These are phyloP conservation scores for Serinus canaria DNA, from an alignment of 2,113 vertebrate species.

Conservation along the genomic window DNA sequence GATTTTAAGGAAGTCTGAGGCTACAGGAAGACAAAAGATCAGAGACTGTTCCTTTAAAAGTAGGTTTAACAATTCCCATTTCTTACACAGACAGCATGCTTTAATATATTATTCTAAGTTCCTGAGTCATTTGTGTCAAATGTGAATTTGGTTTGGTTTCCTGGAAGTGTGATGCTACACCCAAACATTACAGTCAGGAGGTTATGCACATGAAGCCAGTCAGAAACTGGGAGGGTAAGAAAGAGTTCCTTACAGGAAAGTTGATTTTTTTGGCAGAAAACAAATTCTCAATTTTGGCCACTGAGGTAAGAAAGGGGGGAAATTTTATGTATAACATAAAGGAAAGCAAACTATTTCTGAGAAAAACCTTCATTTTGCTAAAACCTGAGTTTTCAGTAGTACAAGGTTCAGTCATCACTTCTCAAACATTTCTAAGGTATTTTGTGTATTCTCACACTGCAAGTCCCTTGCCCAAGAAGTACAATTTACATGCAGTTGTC, in stretches of 20 bases:
- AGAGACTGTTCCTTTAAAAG: not conserved
- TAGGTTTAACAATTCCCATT: not conserved
- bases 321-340: not conserved
- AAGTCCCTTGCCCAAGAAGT: not conserved
- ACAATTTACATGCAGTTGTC: not conserved
- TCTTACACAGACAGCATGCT: not conserved
- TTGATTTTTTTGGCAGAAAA: constrained; percentile 1
- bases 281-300: not conserved
- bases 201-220: not conserved
- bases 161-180: constrained; percentile 34
- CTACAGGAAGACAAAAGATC: constrained; percentile 19
- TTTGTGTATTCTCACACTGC: not conserved
- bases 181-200: not conserved
- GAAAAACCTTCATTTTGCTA: not conserved
- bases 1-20: constrained; percentile 23
- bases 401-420: not conserved
- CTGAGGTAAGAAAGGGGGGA: not conserved
- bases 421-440: not conserved
- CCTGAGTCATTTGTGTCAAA: constrained; percentile 34
- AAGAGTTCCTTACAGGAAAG: constrained; percentile 1
- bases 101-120: not conserved
- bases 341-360: not conserved
- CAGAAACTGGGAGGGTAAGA: not conserved
- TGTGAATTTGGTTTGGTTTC: constrained; percentile 35
- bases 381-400: not conserved